Percentiles rank a stretch among this genome's conserved stretches.
These are phyloP conservation scores for Hemithea aestivaria DNA, from an alignment of 2,888 invertebrate species.

Conservation along the genomic window DNA sequence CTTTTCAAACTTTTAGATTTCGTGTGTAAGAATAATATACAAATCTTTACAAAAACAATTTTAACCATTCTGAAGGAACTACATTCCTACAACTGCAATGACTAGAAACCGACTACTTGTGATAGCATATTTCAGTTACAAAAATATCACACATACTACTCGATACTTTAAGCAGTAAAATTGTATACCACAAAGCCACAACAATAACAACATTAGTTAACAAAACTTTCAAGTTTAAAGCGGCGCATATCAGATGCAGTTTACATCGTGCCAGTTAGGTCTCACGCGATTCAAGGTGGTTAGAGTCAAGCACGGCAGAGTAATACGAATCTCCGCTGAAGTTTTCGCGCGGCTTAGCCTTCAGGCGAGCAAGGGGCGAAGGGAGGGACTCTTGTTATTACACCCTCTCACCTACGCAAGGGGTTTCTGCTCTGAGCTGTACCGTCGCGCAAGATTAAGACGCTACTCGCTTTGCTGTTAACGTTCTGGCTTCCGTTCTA, in stretches of 20 bases:
- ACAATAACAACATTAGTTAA: no score
- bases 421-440: conserved; percentile 61
- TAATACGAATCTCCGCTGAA: conserved; percentile 69
- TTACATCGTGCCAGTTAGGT: conserved; percentile 55
- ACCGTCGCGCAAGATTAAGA: conserved; percentile 73
- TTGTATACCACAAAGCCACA: no score
- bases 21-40: conserved; percentile 13
- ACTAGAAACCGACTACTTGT: no score
- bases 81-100: no score
- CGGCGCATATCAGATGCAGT: conserved; percentile 49
- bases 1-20: conserved; percentile 29
- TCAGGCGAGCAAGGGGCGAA: conserved; percentile 52
- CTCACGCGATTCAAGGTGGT: conserved; percentile 64
- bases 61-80: conserved; percentile 21
- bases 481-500: conserved; percentile 58
- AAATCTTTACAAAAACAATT: conserved; percentile 16
- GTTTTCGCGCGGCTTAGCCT: conserved; percentile 61
- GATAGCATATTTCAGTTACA: no score
- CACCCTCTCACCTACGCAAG: conserved; percentile 76
- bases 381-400: conserved; percentile 69
- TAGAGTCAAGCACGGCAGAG: conserved; percentile 58
- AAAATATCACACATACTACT: no score
- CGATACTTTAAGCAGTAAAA: no score
- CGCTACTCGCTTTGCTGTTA: conserved; percentile 65
- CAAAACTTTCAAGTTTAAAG: conserved; percentile 42